phyloP scores from a whole-genome alignment of 2,797 vertebrate species.

The Anguilla megastoma region DNA sequence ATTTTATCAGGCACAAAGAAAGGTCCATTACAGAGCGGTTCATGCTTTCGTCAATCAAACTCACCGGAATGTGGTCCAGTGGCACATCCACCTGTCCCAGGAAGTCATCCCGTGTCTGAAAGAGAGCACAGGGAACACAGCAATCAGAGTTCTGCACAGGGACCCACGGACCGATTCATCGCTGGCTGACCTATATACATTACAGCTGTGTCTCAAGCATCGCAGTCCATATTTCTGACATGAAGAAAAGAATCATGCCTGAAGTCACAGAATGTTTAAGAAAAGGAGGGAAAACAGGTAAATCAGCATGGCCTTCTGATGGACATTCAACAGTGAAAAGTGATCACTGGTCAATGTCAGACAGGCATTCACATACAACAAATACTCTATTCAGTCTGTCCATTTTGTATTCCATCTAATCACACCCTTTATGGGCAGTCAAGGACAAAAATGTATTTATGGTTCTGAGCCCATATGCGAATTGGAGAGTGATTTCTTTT shows the following conservation, averaged over 20 bases:
- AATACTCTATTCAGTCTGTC: neutral
- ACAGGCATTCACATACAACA: neutral
- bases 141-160: neutral
- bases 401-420: neutral
- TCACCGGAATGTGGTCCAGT: constrained; percentile 89
- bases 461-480: neutral
- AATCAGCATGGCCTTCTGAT: neutral
- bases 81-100: constrained; percentile 96
- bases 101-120: constrained; percentile 96
- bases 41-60: constrained; percentile 40
- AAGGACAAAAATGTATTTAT: constrained; percentile 4
- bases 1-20: neutral
- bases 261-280: neutral
- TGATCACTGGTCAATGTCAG: neutral
- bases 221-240: neutral
- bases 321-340: neutral
- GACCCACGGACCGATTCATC: neutral
- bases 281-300: neutral
- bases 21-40: neutral
- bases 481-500: neutral
- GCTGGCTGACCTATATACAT: neutral
- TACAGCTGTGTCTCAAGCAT: neutral
- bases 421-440: constrained; percentile 2
- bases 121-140: neutral
- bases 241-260: neutral